Base-by-base conservation (phyloP, 2,797 vertebrate species). In the Megalops cyprinoides region DNA sequence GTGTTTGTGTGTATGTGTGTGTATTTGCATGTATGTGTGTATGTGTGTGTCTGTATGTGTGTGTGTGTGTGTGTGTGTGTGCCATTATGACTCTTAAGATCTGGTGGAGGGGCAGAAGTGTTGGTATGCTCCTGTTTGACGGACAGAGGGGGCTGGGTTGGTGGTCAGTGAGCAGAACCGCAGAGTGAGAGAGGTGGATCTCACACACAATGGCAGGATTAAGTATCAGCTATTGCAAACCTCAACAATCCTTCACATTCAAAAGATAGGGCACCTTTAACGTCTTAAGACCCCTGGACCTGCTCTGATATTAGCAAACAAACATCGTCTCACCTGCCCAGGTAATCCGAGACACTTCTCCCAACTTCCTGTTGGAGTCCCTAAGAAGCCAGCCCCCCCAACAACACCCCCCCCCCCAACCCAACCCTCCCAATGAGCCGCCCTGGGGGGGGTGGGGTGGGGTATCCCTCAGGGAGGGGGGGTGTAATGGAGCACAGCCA, bases 271-370 rank as follows among this genome's bases (percentile, higher is more conserved):
- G 85, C 81, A 82, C 84, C 81, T 87, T 87, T 86, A 84, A 84
- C 83, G 83, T 85, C 87, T 82, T 80, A 46, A 90, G 90, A 91
- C 87, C 89, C 88, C 90, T 83, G 84, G 85, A 90, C 87, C 85
- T 58, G 82, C 85, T 77, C 84, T 88, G 89, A 84, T 88, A 89
- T 87, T 82, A n/a, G 90, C 92, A 95, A 95, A 93, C 90, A 95
- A 95, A 95, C 91, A 94, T 84, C 78, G 88, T 87, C 90, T 92
- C 93, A 95, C 92, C 94, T 95, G 93, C 84, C 77, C 88, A 94
- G 92, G 94, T 94, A 95, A 96, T 89, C 84, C 83, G 93, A 96
- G 91, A 92, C 51, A 31, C 67, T 74, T 48, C 78, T 55, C 55
- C 49, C 71, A 55, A 82, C 88, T 88, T 89, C 44, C 87, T 85